A percentile compares a stretch with the other conserved stretches of the same genome.
Conservation (phyloP, 2,113 vertebrate species). For the Eclectus roratus region DNA sequence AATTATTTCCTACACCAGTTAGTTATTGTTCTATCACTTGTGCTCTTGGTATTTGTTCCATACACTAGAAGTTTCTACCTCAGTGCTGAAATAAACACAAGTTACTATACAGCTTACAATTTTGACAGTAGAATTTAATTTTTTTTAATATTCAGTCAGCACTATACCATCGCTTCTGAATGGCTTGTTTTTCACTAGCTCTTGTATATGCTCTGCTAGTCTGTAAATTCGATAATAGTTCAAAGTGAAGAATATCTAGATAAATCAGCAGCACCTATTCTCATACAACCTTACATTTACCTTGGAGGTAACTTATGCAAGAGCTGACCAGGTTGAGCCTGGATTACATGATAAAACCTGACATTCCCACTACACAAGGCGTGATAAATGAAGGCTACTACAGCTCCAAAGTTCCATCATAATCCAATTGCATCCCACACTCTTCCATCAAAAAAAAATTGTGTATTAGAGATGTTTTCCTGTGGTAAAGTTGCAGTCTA, state of each 20-base stretch:
- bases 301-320: not conserved
- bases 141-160: not conserved
- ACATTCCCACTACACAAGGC: rapidly evolving
- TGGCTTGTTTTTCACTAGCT: not conserved
- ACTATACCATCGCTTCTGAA: not conserved
- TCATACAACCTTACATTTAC: not conserved
- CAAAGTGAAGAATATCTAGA: not conserved
- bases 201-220: not conserved
- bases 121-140: not conserved
- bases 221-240: not conserved
- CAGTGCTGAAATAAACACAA: not conserved
- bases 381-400: not conserved
- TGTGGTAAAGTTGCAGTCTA: not conserved
- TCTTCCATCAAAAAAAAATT: not conserved
- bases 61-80: not conserved
- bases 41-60: not conserved
- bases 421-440: not conserved
- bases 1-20: not conserved
- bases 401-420: not conserved
- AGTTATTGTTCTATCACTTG: not conserved
- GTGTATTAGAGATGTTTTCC: not conserved
- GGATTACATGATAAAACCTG: not conserved
- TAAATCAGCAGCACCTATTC: not conserved
- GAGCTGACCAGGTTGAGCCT: not conserved
- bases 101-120: not conserved